A percentile compares a stretch with the other conserved stretches of the same genome.
These are phyloP conservation scores for Sarcophilus harrisii DNA, from an alignment of 2,797 vertebrate genomes.

Conservation along the genomic window DNA sequence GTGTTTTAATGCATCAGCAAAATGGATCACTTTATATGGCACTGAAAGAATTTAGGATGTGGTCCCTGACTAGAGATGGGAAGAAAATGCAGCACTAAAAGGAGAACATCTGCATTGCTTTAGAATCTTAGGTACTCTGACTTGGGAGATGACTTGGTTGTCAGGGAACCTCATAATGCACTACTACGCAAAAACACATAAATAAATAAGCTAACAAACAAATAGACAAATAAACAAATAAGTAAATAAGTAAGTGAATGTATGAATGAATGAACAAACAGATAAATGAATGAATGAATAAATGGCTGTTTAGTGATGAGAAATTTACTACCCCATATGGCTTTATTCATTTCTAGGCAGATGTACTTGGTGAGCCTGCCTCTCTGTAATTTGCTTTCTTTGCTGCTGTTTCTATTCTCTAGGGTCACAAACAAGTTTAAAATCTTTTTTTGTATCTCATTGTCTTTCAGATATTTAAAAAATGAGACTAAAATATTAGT, in stretches of 20 bases:
- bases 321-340: background rate
- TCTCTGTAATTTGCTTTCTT: background rate
- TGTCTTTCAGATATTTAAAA: background rate
- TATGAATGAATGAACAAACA: too few species aligned
- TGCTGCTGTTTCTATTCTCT: background rate
- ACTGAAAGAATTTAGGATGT: constrained; percentile 16
- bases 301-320: background rate
- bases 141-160: background rate
- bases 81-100: background rate
- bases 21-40: constrained; percentile 14
- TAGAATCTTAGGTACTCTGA: background rate
- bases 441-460: background rate
- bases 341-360: background rate
- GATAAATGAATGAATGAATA: too few species aligned
- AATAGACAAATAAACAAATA: too few species aligned
- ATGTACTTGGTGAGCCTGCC: background rate
- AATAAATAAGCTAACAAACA: background rate
- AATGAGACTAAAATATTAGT: background rate
- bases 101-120: background rate
- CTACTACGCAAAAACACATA: background rate
- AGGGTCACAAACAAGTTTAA: background rate
- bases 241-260: too few species aligned
- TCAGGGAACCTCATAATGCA: background rate
- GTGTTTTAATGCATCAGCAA: constrained; percentile 63
- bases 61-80: background rate